These are phyloP conservation scores for Ictalurus punctatus DNA, from an alignment of 2,113 vertebrate species.

Conservation along the genomic window DNA sequence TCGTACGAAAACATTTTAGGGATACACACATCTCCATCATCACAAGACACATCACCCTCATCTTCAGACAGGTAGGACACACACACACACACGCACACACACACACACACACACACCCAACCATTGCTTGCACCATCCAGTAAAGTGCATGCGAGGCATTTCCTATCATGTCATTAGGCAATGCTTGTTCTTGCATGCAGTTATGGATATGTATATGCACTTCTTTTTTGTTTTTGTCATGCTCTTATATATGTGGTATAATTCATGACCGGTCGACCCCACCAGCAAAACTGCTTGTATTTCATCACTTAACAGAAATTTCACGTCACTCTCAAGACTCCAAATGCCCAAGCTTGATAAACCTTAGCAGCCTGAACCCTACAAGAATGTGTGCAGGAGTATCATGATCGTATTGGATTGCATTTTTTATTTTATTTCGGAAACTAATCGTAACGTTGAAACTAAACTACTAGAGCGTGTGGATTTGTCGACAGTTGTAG, in stretches of 20 bases:
- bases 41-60: constrained; percentile 74
- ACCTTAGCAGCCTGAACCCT: neutral
- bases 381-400: neutral
- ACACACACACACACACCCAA: neutral
- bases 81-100: constrained; percentile 19
- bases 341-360: neutral
- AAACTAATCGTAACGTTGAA: neutral
- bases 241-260: neutral
- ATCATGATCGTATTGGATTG: neutral
- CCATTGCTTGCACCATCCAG: neutral
- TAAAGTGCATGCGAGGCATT: neutral
- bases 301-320: neutral
- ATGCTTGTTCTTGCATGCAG: neutral
- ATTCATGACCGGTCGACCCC: neutral
- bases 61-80: constrained; percentile 84
- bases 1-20: constrained; percentile 77
- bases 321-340: neutral
- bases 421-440: neutral
- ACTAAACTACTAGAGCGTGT: neutral
- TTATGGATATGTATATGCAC: neutral
- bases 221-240: neutral
- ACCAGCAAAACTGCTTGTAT: neutral
- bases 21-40: constrained; percentile 72
- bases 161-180: neutral
- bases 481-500: neutral